These are phyloP conservation scores for Byasa hedistus DNA, from an alignment of 2,888 invertebrate genomes.

Conservation along the genomic window DNA sequence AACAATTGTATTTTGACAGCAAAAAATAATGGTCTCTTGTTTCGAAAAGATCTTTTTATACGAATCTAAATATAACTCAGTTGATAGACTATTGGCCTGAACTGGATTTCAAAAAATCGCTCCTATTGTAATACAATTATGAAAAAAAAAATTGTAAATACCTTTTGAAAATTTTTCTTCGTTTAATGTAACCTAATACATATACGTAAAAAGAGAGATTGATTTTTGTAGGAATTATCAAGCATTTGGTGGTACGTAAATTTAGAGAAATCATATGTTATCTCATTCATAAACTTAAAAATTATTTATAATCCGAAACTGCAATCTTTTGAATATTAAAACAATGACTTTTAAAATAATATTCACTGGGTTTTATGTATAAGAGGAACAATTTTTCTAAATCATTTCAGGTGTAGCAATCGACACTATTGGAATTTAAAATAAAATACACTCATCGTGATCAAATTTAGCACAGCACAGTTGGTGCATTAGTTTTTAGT, in stretches of 20 bases:
- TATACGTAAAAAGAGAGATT: no score
- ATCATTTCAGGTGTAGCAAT: constrained; percentile 9
- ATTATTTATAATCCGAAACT: background rate
- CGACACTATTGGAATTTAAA: constrained; percentile 10
- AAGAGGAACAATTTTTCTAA: background rate
- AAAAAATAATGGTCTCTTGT: background rate
- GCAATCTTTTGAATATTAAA: background rate
- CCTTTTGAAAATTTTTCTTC: no score
- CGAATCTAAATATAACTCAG: no score
- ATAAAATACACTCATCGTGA: constrained; percentile 14
- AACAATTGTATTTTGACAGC: background rate
- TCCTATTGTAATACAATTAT: no score
- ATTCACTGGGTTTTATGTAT: background rate
- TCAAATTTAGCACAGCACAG: background rate
- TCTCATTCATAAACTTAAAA: background rate
- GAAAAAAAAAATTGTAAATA: no score
- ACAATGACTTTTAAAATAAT: background rate
- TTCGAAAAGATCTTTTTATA: no score
- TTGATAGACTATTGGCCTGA: no score
- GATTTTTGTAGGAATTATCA: no score
- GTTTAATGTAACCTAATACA: no score
- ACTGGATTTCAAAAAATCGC: no score
- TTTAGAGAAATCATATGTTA: no score
- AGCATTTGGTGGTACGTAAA: no score
- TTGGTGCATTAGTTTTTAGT: constrained; percentile 1